A percentile compares a stretch with the other conserved stretches of the same genome.
Evolutionary conservation across 2,113 vertebrate species (phyloP).

Genomic region (Trichechus manatus): DNA sequence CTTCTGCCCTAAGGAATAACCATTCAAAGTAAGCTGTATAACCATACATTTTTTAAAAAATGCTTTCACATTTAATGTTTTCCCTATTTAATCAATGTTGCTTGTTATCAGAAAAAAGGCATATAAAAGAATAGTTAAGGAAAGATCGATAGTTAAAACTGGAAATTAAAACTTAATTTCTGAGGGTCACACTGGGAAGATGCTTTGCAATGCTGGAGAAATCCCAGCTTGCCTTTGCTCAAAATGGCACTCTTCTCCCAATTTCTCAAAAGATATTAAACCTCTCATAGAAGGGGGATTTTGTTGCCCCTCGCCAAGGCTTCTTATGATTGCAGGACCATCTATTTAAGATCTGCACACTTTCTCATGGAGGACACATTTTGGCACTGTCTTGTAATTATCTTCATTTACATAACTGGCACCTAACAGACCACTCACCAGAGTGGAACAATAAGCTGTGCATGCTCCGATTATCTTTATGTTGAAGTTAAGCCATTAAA

Average conservation of each 20-base stretch:
- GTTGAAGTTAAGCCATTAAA: slow-evolving; percentile 65
- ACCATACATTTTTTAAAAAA: slow-evolving; percentile 40
- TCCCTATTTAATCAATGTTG: slow-evolving; percentile 43
- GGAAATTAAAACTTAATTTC: slow-evolving; percentile 78
- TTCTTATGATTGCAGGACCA: slow-evolving; percentile 49
- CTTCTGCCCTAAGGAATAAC: neutral
- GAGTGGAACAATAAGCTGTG: slow-evolving; percentile 60
- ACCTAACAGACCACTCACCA: slow-evolving; percentile 31
- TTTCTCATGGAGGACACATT: slow-evolving; percentile 56
- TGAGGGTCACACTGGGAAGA: slow-evolving; percentile 36
- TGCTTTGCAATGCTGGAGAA: slow-evolving; percentile 60
- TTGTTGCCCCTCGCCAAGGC: slow-evolving; percentile 13
- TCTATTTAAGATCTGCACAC: slow-evolving; percentile 63
- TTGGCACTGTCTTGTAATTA: slow-evolving; percentile 68
- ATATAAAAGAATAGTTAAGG: slow-evolving; percentile 1
- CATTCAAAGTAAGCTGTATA: slow-evolving; percentile 47
- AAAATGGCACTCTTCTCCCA: slow-evolving; percentile 69
- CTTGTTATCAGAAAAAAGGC: slow-evolving; percentile 28
- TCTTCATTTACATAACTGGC: slow-evolving; percentile 77
- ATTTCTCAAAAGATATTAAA: slow-evolving; percentile 76
- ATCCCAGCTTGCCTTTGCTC: slow-evolving; percentile 65
- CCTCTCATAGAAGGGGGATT: slow-evolving; percentile 66
- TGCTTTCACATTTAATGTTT: slow-evolving; percentile 24
- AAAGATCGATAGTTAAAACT: slow-evolving; percentile 52
- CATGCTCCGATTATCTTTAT: slow-evolving; percentile 47